phyloP scores from a whole-genome alignment of 2,113 vertebrate genomes.

The Syngnathus scovelli region DNA sequence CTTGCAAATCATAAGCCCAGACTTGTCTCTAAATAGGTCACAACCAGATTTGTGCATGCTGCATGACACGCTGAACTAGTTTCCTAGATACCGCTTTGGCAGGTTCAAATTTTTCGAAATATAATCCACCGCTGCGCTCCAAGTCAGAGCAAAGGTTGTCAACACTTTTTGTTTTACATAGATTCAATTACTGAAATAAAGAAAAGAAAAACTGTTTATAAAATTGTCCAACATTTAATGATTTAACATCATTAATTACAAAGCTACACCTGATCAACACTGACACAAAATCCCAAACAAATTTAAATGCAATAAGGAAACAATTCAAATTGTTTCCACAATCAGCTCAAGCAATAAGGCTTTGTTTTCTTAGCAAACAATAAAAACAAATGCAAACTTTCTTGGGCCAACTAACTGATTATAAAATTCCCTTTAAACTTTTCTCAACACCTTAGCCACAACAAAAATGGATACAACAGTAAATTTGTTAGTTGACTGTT shows the following conservation, averaged over 20 bases:
- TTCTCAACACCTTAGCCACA: background rate
- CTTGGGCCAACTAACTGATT: conserved; percentile 21
- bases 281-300: conserved; percentile 23
- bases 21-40: conserved; percentile 35
- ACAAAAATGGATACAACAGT: background rate
- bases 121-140: background rate
- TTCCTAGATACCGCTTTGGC: background rate
- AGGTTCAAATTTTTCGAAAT: conserved; percentile 11
- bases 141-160: background rate
- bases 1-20: conserved; percentile 10
- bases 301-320: conserved; percentile 23
- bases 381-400: conserved; percentile 37
- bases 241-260: conserved; percentile 51
- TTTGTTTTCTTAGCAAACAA: conserved; percentile 19
- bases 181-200: conserved; percentile 20
- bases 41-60: conserved; percentile 19
- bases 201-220: conserved; percentile 36
- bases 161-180: background rate
- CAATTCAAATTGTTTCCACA: conserved; percentile 5
- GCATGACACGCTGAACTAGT: conserved; percentile 39
- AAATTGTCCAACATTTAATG: conserved; percentile 65
- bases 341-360: conserved; percentile 46
- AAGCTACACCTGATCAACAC: conserved; percentile 29
- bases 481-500: background rate
- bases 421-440: conserved; percentile 11